Percentiles rank a stretch among this genome's conserved stretches.
These are phyloP conservation scores for Bombus sibiricus DNA, from an alignment of 1,140 invertebrate genomes.

Conservation along the genomic window DNA sequence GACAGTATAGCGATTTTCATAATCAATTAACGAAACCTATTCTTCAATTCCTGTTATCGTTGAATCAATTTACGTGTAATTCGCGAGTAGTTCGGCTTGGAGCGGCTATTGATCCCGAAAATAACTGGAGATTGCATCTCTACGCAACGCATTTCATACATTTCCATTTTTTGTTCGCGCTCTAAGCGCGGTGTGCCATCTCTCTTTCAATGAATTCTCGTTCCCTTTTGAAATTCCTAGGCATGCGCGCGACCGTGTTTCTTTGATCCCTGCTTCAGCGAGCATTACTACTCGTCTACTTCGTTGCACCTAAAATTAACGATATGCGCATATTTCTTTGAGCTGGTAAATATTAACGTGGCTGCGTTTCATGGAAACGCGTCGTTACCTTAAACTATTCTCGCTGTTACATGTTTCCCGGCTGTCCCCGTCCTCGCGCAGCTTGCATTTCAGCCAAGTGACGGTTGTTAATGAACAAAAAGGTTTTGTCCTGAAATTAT, in stretches of 20 bases:
- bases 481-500: constrained; percentile 8
- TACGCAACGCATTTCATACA: neutral
- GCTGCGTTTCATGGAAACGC: constrained; percentile 25
- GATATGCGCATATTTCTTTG: constrained; percentile 47
- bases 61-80: too few relatives aligned
- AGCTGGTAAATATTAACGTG: constrained; percentile 39
- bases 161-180: neutral
- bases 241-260: constrained; percentile 23
- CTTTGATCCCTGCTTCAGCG: constrained; percentile 51
- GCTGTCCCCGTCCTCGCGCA: too few relatives aligned
- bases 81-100: too few relatives aligned
- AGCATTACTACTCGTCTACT: constrained; percentile 39
- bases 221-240: constrained; percentile 41
- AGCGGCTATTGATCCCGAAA: neutral
- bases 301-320: constrained; percentile 50
- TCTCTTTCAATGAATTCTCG: constrained; percentile 35
- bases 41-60: too few relatives aligned
- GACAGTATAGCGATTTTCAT: too few relatives aligned
- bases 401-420: constrained; percentile 10
- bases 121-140: neutral
- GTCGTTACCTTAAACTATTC: constrained; percentile 34
- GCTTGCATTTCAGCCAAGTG: neutral
- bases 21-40: too few relatives aligned
- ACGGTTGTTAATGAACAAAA: constrained; percentile 9
- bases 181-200: neutral